Conservation (phyloP, 2,888 invertebrate species). For the Acanthococcus lagerstroemiae region DNA sequence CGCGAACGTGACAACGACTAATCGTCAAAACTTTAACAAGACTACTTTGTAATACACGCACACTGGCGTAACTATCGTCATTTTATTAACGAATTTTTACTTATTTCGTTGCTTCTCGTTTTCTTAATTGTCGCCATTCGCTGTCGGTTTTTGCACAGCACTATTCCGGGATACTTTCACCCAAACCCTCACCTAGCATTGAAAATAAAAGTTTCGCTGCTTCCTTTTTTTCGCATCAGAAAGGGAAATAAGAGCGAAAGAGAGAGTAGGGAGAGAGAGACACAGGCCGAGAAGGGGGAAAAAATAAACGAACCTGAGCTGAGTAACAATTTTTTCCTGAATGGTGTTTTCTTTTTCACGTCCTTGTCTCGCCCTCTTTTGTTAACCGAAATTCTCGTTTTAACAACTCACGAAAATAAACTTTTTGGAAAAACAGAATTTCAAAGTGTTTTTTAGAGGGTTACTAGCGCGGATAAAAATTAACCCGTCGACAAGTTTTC, state of each 20-base stretch:
- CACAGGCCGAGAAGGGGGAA: too few relatives aligned
- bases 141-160: background rate
- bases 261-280: background rate
- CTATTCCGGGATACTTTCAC: background rate
- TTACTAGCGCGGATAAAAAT: too few relatives aligned
- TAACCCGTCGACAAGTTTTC: too few relatives aligned
- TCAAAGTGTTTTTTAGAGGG: too few relatives aligned
- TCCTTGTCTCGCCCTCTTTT: too few relatives aligned
- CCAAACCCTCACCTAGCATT: background rate
- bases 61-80: background rate
- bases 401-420: too few relatives aligned
- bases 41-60: conserved; percentile 12
- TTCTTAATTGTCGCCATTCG: background rate
- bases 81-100: conserved; percentile 5
- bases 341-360: too few relatives aligned
- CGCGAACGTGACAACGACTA: conserved; percentile 30
- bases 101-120: background rate
- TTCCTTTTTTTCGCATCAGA: background rate
- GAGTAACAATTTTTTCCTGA: too few relatives aligned
- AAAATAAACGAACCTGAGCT: too few relatives aligned
- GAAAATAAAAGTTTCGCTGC: background rate
- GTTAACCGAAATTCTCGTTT: too few relatives aligned
- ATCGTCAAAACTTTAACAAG: conserved; percentile 24
- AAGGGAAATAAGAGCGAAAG: background rate
- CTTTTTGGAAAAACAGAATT: too few relatives aligned